Evolutionary conservation across 1,140 invertebrate species (phyloP).

Genomic region (Drosophila lowei): DNA sequence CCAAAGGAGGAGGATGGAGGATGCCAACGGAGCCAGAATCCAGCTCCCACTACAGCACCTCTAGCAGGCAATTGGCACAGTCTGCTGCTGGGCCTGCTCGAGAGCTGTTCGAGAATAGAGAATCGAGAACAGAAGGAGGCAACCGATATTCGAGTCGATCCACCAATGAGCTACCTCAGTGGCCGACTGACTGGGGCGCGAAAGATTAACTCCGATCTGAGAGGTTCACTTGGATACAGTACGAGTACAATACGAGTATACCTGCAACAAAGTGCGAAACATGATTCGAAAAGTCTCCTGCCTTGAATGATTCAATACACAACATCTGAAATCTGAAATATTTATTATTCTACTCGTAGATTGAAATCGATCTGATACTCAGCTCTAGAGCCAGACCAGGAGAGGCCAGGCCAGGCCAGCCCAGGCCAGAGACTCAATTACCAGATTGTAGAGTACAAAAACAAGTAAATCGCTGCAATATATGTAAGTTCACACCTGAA

Average conservation of each 20-base stretch:
- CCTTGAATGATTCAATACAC: conserved; percentile 3
- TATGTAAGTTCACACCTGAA: conserved; percentile 79
- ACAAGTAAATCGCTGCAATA: conserved; percentile 72
- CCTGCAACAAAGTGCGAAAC: no score
- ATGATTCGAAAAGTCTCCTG: not conserved
- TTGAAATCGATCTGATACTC: conserved; percentile 12
- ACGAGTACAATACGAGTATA: no score
- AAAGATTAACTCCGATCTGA: conserved; percentile 26
- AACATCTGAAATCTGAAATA: conserved; percentile 1
- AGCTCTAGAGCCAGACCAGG: no score
- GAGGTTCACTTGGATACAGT: no score
- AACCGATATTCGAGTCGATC: conserved; percentile 64
- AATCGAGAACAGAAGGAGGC: conserved; percentile 29
- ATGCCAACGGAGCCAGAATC: conserved; percentile 38
- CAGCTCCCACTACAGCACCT: conserved; percentile 7
- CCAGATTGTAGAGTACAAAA: conserved; percentile 60
- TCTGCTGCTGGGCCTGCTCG: conserved; percentile 16
- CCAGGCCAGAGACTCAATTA: conserved; percentile 40
- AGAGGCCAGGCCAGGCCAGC: conserved; percentile 14
- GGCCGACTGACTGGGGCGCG: conserved; percentile 12
- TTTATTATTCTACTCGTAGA: conserved; percentile 23
- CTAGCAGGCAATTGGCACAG: conserved; percentile 46
- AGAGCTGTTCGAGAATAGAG: conserved; percentile 1
- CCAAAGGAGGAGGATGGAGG: conserved; percentile 62
- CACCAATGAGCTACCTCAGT: conserved; percentile 64